Base-by-base conservation (phyloP, 2,797 vertebrate genomes). In the Cyprinodon diabolis region DNA sequence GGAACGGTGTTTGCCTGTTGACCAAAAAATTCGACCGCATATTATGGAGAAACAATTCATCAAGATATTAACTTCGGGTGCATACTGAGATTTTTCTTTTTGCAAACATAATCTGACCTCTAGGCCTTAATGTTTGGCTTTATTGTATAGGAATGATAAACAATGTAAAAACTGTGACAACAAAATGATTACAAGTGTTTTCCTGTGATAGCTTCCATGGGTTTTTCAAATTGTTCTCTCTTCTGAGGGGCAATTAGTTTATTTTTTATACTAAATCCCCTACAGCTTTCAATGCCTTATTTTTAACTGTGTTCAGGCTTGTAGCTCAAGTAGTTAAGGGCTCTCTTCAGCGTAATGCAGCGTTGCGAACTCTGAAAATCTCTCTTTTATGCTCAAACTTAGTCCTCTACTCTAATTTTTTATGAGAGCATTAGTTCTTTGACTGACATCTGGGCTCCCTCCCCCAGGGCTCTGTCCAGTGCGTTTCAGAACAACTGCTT, bases 41-140 rank as follows among this genome's bases (percentile, higher is more conserved):
- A 60, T 60, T 12, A 14, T 40, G 54, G 78, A 75, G 57, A 73
- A 79, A 77, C 74, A 71, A 23, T 71, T 56, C 52, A 25, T 69
- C 54, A 76, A 62, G 65, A 76, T 78, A 63, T 73, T 83, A 73
- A 84, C 77, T 40, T 55, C 49, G 56, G 30, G 75, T 62, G 35
- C 52, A 69, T 57, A 45, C 40, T 47, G 15, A 12, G 43, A 23
- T 35, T 68, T 80, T 77, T 13, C 48, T 30, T 35, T n/a, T 60
- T 48, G 73, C 57, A 8, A 48, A 3, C n/a, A 3, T 71, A 83
- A 71, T 69, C 23, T 70, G 68, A 77, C 14, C 9, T 69, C 12
- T 71, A 51, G 67, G 43, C 75, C 40, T 72, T 62, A 57, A 54
- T 30, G 60, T 5, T 8, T 57, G 15, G 76, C 48, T 30, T 57